Evolutionary conservation across 2,113 vertebrate genomes (phyloP).

Genomic region (Paramormyrops kingsleyae): DNA sequence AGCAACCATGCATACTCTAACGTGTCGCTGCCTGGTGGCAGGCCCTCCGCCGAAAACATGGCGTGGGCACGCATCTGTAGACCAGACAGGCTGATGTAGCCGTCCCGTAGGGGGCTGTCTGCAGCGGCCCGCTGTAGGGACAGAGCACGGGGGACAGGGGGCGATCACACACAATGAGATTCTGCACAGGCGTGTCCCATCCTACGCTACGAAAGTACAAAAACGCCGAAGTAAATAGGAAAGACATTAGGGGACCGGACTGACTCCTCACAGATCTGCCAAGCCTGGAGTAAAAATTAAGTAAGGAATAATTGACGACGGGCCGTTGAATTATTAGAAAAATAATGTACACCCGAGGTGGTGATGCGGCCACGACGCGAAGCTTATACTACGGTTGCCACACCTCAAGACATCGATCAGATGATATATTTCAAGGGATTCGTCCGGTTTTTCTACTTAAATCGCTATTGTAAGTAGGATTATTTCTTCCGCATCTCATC

Average conservation of each 20-base stretch:
- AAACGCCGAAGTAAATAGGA: not conserved
- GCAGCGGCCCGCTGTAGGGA: conserved; percentile 72
- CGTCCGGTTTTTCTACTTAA: too few species aligned
- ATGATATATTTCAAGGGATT: too few species aligned
- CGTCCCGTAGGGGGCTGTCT: conserved; percentile 84
- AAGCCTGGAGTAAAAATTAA: not conserved
- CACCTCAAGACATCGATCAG: too few species aligned
- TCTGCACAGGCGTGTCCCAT: not conserved
- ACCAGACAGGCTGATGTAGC: conserved; percentile 87
- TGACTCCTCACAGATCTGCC: not conserved
- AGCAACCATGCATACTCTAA: conserved; percentile 96
- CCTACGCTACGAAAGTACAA: not conserved
- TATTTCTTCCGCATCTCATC: too few species aligned
- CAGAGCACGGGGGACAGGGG: not conserved
- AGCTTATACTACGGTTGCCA: too few species aligned
- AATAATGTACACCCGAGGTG: too few species aligned
- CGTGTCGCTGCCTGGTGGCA: conserved; percentile 80
- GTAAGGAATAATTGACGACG: too few species aligned
- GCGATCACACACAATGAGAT: not conserved
- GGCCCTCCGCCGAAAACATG: conserved; percentile 91
- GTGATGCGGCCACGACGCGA: too few species aligned
- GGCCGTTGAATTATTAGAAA: too few species aligned
- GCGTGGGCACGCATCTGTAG: conserved; percentile 93
- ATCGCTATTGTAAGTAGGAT: too few species aligned
- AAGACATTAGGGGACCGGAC: not conserved